These are phyloP conservation scores for Macroteleia sp. DNA, from an alignment of 2,888 invertebrate genomes.

Conservation along the genomic window DNA sequence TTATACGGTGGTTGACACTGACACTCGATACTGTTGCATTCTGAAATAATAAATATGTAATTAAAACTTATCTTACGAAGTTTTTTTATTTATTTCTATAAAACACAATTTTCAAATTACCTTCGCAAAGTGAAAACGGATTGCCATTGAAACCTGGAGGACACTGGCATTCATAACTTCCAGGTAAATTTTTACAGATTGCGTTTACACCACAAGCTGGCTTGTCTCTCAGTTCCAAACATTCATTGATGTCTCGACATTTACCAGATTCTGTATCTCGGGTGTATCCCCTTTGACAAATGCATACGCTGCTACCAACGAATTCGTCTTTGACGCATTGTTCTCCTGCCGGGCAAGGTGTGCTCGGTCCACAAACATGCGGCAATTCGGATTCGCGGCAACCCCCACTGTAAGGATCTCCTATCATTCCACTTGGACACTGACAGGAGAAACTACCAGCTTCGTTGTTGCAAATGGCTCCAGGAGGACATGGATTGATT, in stretches of 20 bases:
- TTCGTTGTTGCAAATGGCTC: slow-evolving; percentile 95
- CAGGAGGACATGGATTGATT: slow-evolving; percentile 91
- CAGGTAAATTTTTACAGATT: slow-evolving; percentile 95
- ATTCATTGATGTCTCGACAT: slow-evolving; percentile 95
- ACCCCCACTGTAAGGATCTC: slow-evolving; percentile 92
- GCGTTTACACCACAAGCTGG: slow-evolving; percentile 95
- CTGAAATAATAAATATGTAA: slow-evolving; percentile 74
- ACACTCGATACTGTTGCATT: slow-evolving; percentile 92
- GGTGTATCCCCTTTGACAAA: slow-evolving; percentile 94
- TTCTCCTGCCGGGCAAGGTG: slow-evolving; percentile 93
- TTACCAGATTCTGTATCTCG: slow-evolving; percentile 89
- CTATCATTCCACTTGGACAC: slow-evolving; percentile 92
- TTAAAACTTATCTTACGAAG: not conserved
- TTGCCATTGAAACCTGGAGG: slow-evolving; percentile 95
- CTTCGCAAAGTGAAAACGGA: slow-evolving; percentile 93
- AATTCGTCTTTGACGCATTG: slow-evolving; percentile 92
- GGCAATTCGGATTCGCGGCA: slow-evolving; percentile 88
- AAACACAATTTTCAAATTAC: slow-evolving; percentile 72
- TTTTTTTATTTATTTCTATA: not conserved
- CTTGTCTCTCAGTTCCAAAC: slow-evolving; percentile 89
- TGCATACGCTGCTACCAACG: slow-evolving; percentile 91
- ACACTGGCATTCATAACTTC: slow-evolving; percentile 96
- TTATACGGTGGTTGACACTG: slow-evolving; percentile 95
- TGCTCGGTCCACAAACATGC: slow-evolving; percentile 89
- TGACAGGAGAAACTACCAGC: slow-evolving; percentile 94